Percentiles rank a stretch among this genome's conserved stretches.
Conservation (phyloP, 2,797 vertebrate species). For the Acanthurus lineatus region DNA sequence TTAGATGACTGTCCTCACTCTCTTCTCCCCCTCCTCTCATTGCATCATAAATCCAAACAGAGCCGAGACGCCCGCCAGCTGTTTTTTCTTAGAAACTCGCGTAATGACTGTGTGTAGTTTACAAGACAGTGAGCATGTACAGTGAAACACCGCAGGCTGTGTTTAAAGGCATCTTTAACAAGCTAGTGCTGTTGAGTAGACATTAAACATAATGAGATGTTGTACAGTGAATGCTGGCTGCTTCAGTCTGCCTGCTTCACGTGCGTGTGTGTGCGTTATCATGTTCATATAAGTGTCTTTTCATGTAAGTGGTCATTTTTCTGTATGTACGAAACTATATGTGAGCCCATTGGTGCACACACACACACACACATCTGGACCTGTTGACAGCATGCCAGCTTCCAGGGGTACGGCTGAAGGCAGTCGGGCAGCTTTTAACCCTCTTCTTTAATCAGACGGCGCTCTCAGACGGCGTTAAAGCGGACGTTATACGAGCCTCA, state of each 20-base stretch:
- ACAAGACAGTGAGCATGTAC: conserved; percentile 60
- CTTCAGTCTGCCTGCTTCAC: neutral
- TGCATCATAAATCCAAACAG: conserved; percentile 59
- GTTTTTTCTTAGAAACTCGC: conserved; percentile 49
- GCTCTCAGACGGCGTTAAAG: conserved; percentile 58
- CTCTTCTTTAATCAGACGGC: conserved; percentile 68
- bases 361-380: conserved; percentile 65
- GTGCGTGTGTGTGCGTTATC: conserved; percentile 5
- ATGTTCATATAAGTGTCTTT: conserved; percentile 6
- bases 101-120: conserved; percentile 51
- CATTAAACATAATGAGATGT: conserved; percentile 70
- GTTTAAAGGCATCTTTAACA: conserved; percentile 67
- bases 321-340: conserved; percentile 1
- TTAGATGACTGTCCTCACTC: conserved; percentile 62
- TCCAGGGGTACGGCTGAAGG: conserved; percentile 39
- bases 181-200: conserved; percentile 53
- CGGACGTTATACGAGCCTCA: conserved; percentile 41
- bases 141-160: conserved; percentile 20
- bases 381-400: conserved; percentile 60
- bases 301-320: conserved; percentile 15
- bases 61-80: conserved; percentile 54
- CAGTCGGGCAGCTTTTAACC: conserved; percentile 37
- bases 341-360: conserved; percentile 6
- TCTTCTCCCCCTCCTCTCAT: conserved; percentile 9
- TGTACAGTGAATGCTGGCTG: conserved; percentile 40